Evolutionary conservation across 1,140 invertebrate species (phyloP), one percentile per base, ranked within the genome.

Genomic region (Ceratina japonica): DNA sequence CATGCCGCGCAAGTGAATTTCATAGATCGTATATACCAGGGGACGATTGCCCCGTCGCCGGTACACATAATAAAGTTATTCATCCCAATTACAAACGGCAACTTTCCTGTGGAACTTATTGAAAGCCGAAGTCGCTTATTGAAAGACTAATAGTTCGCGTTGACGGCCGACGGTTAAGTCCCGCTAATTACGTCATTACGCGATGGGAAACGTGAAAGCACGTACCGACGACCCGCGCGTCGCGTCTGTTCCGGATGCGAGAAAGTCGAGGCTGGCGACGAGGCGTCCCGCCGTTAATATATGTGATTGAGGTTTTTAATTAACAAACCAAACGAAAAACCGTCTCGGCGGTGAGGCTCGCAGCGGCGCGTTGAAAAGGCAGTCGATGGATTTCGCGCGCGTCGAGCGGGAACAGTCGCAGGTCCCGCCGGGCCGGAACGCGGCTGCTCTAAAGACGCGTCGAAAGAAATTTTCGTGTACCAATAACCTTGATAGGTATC

Each of bases 251-350:
- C 24, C 7, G n/a, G 54, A 56, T 27, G 0, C 68, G 70, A 52
- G 58, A 62, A 51, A 65, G 37, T 49, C 24, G 54, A 12, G n/a
- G n/a, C n/a, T 31, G 27, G 27, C 27, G 24, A 56, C 51, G 64
- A 56, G 3, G 1, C 54, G 54, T 18, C 54, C 27, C 44, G 63
- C 61, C 64, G 58, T 84, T 76, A 71, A 80, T 84, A 80, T 63
- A 56, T 54, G 66, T 80, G 82, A 84, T 84, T 80, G 78, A 84
- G 80, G 49, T 80, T 83, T 84, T 84, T 79, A 84, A 84, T 84
- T 84, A 84, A 71, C 79, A 80, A 83, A 68, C 37, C 5, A 44
- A 44, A 44, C 37, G 51, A 70, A 65, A 58, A 65, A 70, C 75
- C 83, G 64, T 79, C 52, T 51, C 61, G 27, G 5, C 52, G 54